Evolutionary conservation across 2,888 invertebrate species (phyloP).

Genomic region (Hemistola chrysoprasaria): DNA sequence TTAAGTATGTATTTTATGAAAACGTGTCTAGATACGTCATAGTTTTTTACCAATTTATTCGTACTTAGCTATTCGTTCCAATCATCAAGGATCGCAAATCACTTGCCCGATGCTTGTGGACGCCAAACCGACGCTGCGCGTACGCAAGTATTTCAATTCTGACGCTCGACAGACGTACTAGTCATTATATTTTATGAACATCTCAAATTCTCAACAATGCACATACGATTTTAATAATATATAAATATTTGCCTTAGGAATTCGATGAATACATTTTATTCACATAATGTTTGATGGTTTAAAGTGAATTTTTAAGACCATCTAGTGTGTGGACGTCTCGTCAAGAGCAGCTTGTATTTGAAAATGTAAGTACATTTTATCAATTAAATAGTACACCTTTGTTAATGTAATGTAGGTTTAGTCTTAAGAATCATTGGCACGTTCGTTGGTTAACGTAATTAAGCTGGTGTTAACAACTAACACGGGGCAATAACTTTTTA

Average conservation of each 20-base stretch:
- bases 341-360: background rate
- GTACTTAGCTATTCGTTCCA: conserved; percentile 21
- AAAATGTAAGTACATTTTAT: conserved; percentile 6
- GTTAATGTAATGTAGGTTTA: no score
- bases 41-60: conserved; percentile 30
- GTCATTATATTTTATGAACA: conserved; percentile 8
- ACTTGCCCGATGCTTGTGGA: conserved; percentile 38
- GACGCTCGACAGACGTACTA: conserved; percentile 46
- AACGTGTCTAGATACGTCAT: conserved; percentile 19
- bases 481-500: no score
- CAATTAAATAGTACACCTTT: no score
- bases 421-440: no score
- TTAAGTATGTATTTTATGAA: no score
- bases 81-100: conserved; percentile 41
- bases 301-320: conserved; percentile 4
- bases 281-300: conserved; percentile 7
- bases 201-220: conserved; percentile 9
- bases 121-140: no score
- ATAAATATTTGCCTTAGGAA: conserved; percentile 4
- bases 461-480: no score
- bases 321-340: conserved; percentile 1
- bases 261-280: conserved; percentile 13
- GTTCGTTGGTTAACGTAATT: no score
- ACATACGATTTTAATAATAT: background rate
- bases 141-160: conserved; percentile 44